These are phyloP conservation scores for Protaetia brevitarsis DNA, from an alignment of 1,140 invertebrate genomes.

Conservation along the genomic window DNA sequence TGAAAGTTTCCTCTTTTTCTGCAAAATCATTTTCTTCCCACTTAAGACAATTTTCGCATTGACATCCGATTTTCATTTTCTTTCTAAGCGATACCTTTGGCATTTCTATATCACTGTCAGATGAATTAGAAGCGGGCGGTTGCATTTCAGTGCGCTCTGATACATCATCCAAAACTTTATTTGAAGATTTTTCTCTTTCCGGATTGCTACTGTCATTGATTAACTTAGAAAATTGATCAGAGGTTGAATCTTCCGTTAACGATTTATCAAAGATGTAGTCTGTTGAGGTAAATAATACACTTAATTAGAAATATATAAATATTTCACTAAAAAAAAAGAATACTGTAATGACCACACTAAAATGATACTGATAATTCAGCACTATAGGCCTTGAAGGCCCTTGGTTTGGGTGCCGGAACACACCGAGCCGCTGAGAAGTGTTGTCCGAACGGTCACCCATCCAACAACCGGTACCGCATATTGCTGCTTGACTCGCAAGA, in stretches of 20 bases:
- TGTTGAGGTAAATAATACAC: not conserved
- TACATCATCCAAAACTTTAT: not conserved
- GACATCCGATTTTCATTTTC: slow-evolving; percentile 4
- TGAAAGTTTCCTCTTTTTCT: not conserved
- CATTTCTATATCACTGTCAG: not conserved
- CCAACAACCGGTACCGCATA: no score
- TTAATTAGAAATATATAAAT: not conserved
- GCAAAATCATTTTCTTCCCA: not conserved
- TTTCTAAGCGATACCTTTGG: not conserved
- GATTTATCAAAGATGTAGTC: not conserved
- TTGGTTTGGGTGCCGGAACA: no score
- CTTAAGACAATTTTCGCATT: slow-evolving; percentile 16
- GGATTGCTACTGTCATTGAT: not conserved
- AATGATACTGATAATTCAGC: no score
- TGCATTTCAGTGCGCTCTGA: not conserved
- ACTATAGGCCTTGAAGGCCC: no score
- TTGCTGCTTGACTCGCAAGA: no score
- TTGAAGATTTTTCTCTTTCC: not conserved
- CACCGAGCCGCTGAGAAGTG: no score
- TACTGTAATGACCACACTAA: no score
- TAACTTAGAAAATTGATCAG: not conserved
- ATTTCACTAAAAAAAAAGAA: not conserved
- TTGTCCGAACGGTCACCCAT: no score
- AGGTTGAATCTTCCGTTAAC: not conserved
- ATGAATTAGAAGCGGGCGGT: not conserved